A percentile compares a stretch with the other conserved stretches of the same genome.
phyloP scores from a whole-genome alignment of 1,140 invertebrate genomes.

The Himalopsyche phryganea region DNA sequence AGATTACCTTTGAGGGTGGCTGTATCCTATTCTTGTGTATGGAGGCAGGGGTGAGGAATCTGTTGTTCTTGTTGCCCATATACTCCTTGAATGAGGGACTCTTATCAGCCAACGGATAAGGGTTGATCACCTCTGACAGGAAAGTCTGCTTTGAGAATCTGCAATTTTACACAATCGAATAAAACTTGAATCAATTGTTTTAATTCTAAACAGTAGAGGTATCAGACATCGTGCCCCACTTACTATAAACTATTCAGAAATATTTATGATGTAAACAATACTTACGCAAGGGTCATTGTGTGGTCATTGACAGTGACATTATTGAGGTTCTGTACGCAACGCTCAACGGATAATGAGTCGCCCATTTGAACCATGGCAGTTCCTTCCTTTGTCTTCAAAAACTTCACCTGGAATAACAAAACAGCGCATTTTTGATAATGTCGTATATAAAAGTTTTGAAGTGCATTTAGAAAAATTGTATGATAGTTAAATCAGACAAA shows the following conservation, averaged over 20 bases:
- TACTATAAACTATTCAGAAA: too few species aligned
- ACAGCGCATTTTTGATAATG: too few species aligned
- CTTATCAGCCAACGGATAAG: slow-evolving; percentile 92
- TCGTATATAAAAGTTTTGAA: too few species aligned
- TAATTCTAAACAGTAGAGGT: background rate
- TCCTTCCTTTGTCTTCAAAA: slow-evolving; percentile 97
- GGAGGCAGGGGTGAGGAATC: slow-evolving; percentile 82
- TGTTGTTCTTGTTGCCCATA: slow-evolving; percentile 94
- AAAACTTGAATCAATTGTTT: background rate
- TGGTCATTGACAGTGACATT: slow-evolving; percentile 76
- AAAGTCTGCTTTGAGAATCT: slow-evolving; percentile 95
- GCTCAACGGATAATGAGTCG: slow-evolving; percentile 88
- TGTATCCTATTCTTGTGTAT: slow-evolving; percentile 89
- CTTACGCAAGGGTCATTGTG: slow-evolving; percentile 42
- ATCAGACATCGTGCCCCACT: too few species aligned
- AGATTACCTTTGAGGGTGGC: slow-evolving; percentile 75
- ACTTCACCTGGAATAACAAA: slow-evolving; percentile 79
- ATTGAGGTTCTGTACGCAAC: slow-evolving; percentile 92
- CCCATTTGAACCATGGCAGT: slow-evolving; percentile 99
- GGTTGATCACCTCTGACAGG: slow-evolving; percentile 94
- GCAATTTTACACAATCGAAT: slow-evolving; percentile 36
- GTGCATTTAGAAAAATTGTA: too few species aligned
- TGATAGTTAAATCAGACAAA: too few species aligned
- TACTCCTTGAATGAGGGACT: slow-evolving; percentile 97
- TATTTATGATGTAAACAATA: too few species aligned